Percentiles rank a stretch among this genome's conserved stretches.
These are phyloP conservation scores for Bembecia ichneumoniformis DNA, from an alignment of 2,888 invertebrate genomes.

Conservation along the genomic window DNA sequence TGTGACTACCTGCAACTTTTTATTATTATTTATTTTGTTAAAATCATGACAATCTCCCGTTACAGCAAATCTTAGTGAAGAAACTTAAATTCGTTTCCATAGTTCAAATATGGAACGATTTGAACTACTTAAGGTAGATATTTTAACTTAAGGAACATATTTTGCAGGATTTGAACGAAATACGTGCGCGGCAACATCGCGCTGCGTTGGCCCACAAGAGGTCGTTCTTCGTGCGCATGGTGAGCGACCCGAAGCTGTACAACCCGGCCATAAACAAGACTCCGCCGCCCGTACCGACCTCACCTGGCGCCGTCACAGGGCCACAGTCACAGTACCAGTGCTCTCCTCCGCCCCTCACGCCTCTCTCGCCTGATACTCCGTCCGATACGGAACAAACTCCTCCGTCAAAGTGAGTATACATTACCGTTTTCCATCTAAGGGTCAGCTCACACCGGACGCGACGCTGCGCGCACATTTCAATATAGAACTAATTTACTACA, in stretches of 20 bases:
- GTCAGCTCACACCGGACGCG: no score
- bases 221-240: constrained; percentile 98
- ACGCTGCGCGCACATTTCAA: no score
- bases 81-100: no score
- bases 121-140: no score
- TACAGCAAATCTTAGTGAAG: no score
- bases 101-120: no score
- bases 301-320: constrained; percentile 59
- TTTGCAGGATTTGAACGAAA: constrained; percentile 78
- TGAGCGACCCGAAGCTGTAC: constrained; percentile 96
- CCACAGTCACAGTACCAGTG: constrained; percentile 11
- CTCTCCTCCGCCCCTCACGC: constrained; percentile 37
- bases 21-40: no score
- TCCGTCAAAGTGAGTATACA: constrained; percentile 37
- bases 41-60: no score
- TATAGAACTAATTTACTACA: no score
- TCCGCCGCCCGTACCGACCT: constrained; percentile 73
- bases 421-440: neutral
- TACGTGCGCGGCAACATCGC: constrained; percentile 80
- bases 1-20: no score
- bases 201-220: constrained; percentile 91
- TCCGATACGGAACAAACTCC: constrained; percentile 31
- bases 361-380: constrained; percentile 47
- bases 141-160: no score
- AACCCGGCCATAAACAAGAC: constrained; percentile 90